Evolutionary conservation across 2,113 vertebrate genomes (phyloP), one percentile per base, ranked within the genome.

Genomic region (Crotalus tigris): DNA sequence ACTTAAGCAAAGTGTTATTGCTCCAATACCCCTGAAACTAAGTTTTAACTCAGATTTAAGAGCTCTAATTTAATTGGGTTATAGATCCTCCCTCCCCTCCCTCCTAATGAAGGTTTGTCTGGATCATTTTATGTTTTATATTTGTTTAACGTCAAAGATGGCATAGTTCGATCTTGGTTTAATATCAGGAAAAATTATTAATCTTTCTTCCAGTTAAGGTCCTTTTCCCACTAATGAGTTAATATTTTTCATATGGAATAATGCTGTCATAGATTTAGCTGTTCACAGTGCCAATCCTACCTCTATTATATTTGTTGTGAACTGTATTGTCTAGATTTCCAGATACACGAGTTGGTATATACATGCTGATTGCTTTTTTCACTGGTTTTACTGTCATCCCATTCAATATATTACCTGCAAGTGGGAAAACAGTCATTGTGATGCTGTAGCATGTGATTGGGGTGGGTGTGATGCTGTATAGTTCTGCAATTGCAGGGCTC

Each of bases 1-100:
- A 92, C 87, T 92, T 92, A 92, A 92, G 57, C n/a, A 87, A 91
- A 61, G 29, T 87, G 46, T 7, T 92, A 92, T 92, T 92, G 91
- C 87, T 92, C 91, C 44, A 58, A n/a, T 53, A 87, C 29, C 46
- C 91, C 57, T 92, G 51, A 92, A 92, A 92, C 91, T 64, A 58
- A 46, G 6, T 61, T 87, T 87, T 51, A 92, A 33, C 85, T 51
- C 33, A 92, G 91, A 92, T 92, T 92, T 92, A 92, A 87, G 85
- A 87, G 29, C 85, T 87, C 58, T 92, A 29, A 21, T 58, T 87
- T 92, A 92, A 92, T 87, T 92, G 57, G 85, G 85, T 92, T 92
- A 87, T 92, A 92, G 91, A 92, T 87, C 58, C 33, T 81, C 9
- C 61, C 57, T 51, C 33, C 19, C 49, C 75, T 13, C 51, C 88